Percentiles rank a stretch among this genome's conserved stretches.
phyloP scores from a whole-genome alignment of 2,888 invertebrate species.

The Resseliella maxima region DNA sequence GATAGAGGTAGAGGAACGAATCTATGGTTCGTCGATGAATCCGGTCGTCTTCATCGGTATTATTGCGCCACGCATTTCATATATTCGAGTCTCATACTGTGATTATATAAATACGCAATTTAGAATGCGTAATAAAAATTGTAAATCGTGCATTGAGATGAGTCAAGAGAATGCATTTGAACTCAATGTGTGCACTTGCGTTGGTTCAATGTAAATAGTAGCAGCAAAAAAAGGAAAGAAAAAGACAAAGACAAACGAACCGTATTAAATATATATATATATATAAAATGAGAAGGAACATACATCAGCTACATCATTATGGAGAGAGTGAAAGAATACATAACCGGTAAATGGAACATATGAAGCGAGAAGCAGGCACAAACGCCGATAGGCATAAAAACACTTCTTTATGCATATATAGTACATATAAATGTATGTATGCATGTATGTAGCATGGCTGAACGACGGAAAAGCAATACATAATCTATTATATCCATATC shows the following conservation, averaged over 20 bases:
- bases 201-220: background rate
- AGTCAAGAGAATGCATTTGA: conserved; percentile 8
- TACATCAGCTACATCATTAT: conserved; percentile 19
- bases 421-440: background rate
- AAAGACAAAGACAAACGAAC: conserved; percentile 1
- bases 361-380: conserved; percentile 7
- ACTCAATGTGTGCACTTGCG: conserved; percentile 22
- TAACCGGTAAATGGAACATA: conserved; percentile 46
- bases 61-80: conserved; percentile 48
- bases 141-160: conserved; percentile 5
- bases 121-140: conserved; percentile 39
- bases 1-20: background rate
- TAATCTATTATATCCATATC: conserved; percentile 26
- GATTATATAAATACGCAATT: conserved; percentile 45
- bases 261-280: background rate
- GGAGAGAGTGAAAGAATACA: background rate
- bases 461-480: conserved; percentile 28
- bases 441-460: background rate
- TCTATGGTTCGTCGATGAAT: conserved; percentile 1
- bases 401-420: background rate
- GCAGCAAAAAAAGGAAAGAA: background rate
- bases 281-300: conserved; percentile 2
- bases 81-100: conserved; percentile 43
- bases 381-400: conserved; percentile 27
- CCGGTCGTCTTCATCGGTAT: conserved; percentile 16